Evolutionary conservation across 2,888 invertebrate species (phyloP).

Genomic region (Monopis laevigella): DNA sequence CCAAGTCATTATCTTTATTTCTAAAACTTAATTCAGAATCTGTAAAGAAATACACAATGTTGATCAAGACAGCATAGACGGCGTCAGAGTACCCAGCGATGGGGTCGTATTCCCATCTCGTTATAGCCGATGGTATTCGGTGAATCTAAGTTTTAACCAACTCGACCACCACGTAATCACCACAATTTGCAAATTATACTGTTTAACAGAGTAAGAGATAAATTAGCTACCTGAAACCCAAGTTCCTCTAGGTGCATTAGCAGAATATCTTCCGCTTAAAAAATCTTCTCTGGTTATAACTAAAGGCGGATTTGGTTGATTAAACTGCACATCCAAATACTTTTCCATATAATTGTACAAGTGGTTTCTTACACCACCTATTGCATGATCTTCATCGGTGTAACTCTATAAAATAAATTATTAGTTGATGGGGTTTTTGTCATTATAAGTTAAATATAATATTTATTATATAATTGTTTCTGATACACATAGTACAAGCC

Average conservation of each 20-base stretch:
- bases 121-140: too few relatives aligned
- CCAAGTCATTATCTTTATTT: constrained; percentile 2
- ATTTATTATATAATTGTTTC: too few relatives aligned
- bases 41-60: too few relatives aligned
- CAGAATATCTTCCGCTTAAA: constrained; percentile 71
- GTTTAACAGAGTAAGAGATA: too few relatives aligned
- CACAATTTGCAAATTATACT: too few relatives aligned
- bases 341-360: constrained; percentile 89
- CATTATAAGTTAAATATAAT: too few relatives aligned
- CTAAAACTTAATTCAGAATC: background rate
- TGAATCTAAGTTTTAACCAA: too few relatives aligned
- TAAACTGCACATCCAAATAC: constrained; percentile 67
- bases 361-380: constrained; percentile 84
- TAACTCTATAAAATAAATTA: constrained; percentile 75
- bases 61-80: too few relatives aligned
- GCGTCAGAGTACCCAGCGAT: too few relatives aligned
- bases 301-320: background rate
- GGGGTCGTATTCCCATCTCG: too few relatives aligned
- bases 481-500: too few relatives aligned
- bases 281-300: constrained; percentile 52
- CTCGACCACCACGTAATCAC: too few relatives aligned
- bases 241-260: constrained; percentile 79
- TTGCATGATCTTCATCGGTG: constrained; percentile 91
- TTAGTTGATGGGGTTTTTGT: background rate
- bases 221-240: constrained; percentile 88